These are phyloP conservation scores for Muscina levida DNA, from an alignment of 2,888 invertebrate species.

Conservation along the genomic window DNA sequence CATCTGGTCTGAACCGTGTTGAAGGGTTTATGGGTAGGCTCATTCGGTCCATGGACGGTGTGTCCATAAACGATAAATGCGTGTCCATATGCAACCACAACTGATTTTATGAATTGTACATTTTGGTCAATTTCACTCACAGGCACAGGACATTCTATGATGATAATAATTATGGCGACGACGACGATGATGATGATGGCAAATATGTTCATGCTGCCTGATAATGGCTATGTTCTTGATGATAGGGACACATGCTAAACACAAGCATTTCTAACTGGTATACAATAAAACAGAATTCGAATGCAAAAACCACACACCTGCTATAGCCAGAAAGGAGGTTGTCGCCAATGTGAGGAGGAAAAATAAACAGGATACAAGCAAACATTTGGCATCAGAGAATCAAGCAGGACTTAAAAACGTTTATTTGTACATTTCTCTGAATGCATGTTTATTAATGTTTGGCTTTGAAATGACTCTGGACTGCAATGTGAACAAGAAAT, in stretches of 20 bases:
- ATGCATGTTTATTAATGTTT: not conserved
- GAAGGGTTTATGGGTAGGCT: too few relatives aligned
- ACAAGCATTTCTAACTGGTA: too few relatives aligned
- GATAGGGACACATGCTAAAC: conserved; percentile 45
- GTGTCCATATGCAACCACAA: conserved; percentile 60
- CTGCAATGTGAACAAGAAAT: too few relatives aligned
- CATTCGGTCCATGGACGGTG: too few relatives aligned
- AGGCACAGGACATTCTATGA: not conserved
- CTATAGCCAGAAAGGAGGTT: conserved; percentile 3
- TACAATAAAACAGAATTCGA: conserved; percentile 15
- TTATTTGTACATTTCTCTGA: not conserved
- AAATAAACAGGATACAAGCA: conserved; percentile 3
- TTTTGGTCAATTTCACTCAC: conserved; percentile 64
- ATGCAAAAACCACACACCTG: conserved; percentile 58
- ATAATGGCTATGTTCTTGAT: conserved; percentile 19
- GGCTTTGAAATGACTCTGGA: too few relatives aligned
- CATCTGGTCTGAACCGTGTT: too few relatives aligned
- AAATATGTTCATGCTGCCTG: too few relatives aligned
- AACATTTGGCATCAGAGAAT: not conserved
- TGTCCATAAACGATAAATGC: conserved; percentile 28
- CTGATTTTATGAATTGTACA: conserved; percentile 48
- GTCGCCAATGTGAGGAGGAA: conserved; percentile 1
- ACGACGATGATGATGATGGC: conserved; percentile 8
- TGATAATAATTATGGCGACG: not conserved
- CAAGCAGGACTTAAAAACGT: not conserved